Evolutionary conservation across 35 echinoderm and acorn worm genomes (phyloP).

Genomic region (Apostichopus japonicus): DNA sequence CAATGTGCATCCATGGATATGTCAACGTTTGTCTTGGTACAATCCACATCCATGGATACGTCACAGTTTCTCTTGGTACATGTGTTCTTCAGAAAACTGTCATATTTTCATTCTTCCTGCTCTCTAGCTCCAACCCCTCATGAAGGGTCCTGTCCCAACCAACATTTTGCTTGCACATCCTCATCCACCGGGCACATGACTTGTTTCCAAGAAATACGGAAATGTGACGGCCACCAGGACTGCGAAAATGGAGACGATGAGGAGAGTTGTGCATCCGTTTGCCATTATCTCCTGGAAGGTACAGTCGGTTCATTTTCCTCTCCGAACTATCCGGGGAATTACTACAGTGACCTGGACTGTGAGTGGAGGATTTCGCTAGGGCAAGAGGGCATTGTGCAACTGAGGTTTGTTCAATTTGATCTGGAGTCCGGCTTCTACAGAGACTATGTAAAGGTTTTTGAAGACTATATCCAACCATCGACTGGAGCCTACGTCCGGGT

Average conservation of each 20-base stretch:
- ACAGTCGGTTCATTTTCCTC: conserved; percentile 57
- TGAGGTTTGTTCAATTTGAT: conserved; percentile 72
- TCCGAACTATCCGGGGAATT: conserved; percentile 73
- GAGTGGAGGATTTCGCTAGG: conserved; percentile 58
- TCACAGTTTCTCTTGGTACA: too few relatives aligned
- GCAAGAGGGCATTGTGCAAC: conserved; percentile 64
- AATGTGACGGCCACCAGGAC: conserved; percentile 84
- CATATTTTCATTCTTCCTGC: not conserved
- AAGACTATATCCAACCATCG: conserved; percentile 31
- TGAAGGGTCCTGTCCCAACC: not conserved
- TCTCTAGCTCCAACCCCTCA: conserved; percentile 4
- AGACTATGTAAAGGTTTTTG: conserved; percentile 78
- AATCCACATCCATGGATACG: too few relatives aligned
- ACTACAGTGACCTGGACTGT: conserved; percentile 81
- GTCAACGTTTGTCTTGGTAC: too few relatives aligned
- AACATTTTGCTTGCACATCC: conserved; percentile 48
- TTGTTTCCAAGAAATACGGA: conserved; percentile 48
- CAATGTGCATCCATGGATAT: too few relatives aligned
- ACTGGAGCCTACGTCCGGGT: not conserved
- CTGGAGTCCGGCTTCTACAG: conserved; percentile 65
- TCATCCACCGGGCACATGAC: not conserved
- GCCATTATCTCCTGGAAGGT: conserved; percentile 21
- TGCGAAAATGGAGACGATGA: conserved; percentile 67
- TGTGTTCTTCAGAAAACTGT: too few relatives aligned
- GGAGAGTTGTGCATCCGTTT: conserved; percentile 42